Evolutionary conservation across 2,113 vertebrate species (phyloP), one percentile per base, ranked within the genome.

Genomic region (Aphyosemion australe): DNA sequence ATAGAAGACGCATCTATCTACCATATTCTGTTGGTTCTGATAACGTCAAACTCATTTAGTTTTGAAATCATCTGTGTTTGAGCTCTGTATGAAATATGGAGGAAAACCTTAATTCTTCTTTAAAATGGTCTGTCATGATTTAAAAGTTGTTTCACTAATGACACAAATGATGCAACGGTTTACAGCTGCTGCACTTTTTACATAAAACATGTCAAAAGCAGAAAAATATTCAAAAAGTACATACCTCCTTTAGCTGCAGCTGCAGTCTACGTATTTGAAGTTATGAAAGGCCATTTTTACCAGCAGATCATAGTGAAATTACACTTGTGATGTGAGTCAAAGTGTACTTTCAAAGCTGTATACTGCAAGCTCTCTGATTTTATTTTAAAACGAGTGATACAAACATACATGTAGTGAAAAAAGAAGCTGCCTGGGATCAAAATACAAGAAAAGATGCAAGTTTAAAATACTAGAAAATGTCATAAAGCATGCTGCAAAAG

Each of bases 1-100:
- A 62, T 60, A 12, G 51, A 70, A 56, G 20, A 31, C 16, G 14
- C 59, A 19, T 39, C 31, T 59, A 32, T 37, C 34, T 19, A 46
- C 73, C 41, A 1, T 18, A 62, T 52, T 62, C 42, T 26, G 26
- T 26, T 26, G 26, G 26, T 5, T 26, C 26, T 26, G 26, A 26
- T 26, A 26, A 26, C 26, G 3, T 26, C 26, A 26, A 26, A 26
- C 48, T 49, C 51, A 69, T 18, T 41, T 13, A 10, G 12, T 26
- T 18, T 37, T 45, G 49, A 51, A 43, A 1, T 53, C n/a, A 47
- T 61, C 26, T 26, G 26, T 26, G 26, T 26, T 26, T 26, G 26
- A 26, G 3, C 26, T 26, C 26, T 26, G 26, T 26, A 26, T 26
- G 26, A 26, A 26, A 26, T 26, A 26, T 5, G 5, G 26, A 26